A percentile compares a stretch with the other conserved stretches of the same genome.
phyloP scores from a whole-genome alignment of 2,888 invertebrate species.

The Lepidocyrtoides sp. region DNA sequence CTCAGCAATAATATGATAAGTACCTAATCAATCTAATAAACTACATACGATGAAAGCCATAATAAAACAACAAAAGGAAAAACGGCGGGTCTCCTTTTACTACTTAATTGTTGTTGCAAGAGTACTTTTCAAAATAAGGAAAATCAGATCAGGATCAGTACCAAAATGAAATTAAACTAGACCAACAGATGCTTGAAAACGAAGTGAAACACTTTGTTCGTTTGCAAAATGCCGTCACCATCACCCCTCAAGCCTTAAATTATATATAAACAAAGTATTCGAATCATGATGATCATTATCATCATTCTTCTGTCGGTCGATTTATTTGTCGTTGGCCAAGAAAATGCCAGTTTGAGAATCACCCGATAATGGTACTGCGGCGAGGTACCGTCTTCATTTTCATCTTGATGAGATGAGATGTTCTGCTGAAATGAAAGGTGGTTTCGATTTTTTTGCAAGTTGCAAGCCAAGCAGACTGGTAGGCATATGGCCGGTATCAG shows the following conservation, averaged over 20 bases:
- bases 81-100: background rate
- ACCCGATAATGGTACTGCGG: too few species aligned
- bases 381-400: background rate
- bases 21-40: conserved; percentile 41
- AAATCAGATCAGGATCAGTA: conserved; percentile 54
- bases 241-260: background rate
- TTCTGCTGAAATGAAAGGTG: conserved; percentile 8
- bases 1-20: conserved; percentile 25
- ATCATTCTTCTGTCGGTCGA: background rate
- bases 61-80: conserved; percentile 15
- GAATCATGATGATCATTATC: background rate
- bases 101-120: background rate
- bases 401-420: background rate
- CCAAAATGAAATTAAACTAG: conserved; percentile 15
- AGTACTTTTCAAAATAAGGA: conserved; percentile 64
- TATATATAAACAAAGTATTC: background rate
- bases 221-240: background rate
- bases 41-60: background rate
- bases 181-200: conserved; percentile 11
- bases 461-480: background rate
- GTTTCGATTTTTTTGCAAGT: conserved; percentile 11
- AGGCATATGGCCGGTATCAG: background rate
- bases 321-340: background rate
- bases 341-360: background rate
- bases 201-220: background rate